phyloP scores from a whole-genome alignment of 2,888 invertebrate species.

The Caenorhabditis parvicauda region DNA sequence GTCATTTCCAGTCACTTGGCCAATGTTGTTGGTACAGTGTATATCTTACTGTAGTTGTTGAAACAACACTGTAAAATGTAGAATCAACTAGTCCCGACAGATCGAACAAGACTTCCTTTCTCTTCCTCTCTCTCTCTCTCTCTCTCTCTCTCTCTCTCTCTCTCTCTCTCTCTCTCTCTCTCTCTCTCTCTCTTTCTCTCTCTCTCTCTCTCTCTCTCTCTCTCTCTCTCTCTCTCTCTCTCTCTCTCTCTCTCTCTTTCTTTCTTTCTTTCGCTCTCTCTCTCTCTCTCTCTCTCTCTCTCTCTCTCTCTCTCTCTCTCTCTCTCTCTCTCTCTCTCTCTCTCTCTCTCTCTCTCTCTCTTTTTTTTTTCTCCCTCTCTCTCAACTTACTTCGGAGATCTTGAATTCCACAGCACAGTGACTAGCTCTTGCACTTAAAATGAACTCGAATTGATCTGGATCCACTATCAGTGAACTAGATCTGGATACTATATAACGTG shows the following conservation, averaged over 20 bases:
- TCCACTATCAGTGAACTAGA: too few species aligned
- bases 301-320: conserved; percentile 3
- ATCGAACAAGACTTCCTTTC: neutral
- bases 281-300: neutral
- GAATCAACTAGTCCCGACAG: too few species aligned
- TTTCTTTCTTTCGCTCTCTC: neutral
- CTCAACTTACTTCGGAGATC: neutral
- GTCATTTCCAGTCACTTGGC: too few species aligned
- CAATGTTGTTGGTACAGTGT: too few species aligned
- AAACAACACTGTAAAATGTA: too few species aligned
- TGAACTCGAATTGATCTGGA: too few species aligned
- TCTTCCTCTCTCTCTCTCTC: conserved; percentile 5
- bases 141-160: conserved; percentile 8
- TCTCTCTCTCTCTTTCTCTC: conserved; percentile 2
- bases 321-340: conserved; percentile 9
- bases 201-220: conserved; percentile 1
- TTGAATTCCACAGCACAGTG: neutral
- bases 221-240: conserved; percentile 2
- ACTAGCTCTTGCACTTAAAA: too few species aligned
- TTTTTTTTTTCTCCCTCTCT: conserved; percentile 7
- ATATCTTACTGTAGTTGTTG: too few species aligned
- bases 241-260: neutral
- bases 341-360: conserved; percentile 3
- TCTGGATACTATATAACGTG: too few species aligned
- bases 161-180: neutral